phyloP scores from a whole-genome alignment of 2,113 vertebrate genomes.

The Pterophyllum scalare region DNA sequence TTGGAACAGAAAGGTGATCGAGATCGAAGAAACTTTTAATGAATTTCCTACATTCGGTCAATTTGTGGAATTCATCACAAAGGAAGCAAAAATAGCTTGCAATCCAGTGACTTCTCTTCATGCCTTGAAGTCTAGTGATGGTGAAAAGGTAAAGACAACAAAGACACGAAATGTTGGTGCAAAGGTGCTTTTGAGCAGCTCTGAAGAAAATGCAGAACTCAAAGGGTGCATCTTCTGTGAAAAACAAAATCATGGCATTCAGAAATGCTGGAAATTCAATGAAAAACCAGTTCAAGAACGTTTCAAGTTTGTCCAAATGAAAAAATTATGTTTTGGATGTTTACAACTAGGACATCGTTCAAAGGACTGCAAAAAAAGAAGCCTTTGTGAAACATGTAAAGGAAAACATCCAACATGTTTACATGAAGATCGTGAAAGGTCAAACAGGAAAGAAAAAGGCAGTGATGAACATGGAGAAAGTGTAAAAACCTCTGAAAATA shows the following conservation, averaged over 20 bases:
- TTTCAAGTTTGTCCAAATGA: constrained; percentile 17
- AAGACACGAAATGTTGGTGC: constrained; percentile 1
- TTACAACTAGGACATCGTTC: constrained; percentile 23
- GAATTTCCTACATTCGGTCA: constrained; percentile 46
- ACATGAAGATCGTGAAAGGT: constrained; percentile 16
- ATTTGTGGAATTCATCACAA: constrained; percentile 30
- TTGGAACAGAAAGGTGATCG: constrained; percentile 7
- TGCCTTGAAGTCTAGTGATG: constrained; percentile 27
- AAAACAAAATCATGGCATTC: background rate
- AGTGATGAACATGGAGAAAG: background rate
- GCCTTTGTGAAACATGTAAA: constrained; percentile 32
- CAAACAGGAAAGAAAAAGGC: background rate
- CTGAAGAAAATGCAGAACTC: background rate
- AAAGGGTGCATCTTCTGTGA: constrained; percentile 20
- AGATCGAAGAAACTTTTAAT: constrained; percentile 8
- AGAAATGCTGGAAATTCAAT: constrained; percentile 15
- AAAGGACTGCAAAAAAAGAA: constrained; percentile 47
- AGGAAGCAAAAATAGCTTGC: constrained; percentile 26
- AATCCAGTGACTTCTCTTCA: constrained; percentile 51
- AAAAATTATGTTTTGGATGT: constrained; percentile 38
- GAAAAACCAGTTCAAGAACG: background rate
- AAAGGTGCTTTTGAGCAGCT: constrained; percentile 16
- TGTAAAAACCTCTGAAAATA: background rate
- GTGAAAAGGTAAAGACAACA: constrained; percentile 4
- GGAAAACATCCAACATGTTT: constrained; percentile 33